A percentile compares a stretch with the other conserved stretches of the same genome.
phyloP scores from a whole-genome alignment of 2,113 vertebrate genomes.

The Saccopteryx leptura region DNA sequence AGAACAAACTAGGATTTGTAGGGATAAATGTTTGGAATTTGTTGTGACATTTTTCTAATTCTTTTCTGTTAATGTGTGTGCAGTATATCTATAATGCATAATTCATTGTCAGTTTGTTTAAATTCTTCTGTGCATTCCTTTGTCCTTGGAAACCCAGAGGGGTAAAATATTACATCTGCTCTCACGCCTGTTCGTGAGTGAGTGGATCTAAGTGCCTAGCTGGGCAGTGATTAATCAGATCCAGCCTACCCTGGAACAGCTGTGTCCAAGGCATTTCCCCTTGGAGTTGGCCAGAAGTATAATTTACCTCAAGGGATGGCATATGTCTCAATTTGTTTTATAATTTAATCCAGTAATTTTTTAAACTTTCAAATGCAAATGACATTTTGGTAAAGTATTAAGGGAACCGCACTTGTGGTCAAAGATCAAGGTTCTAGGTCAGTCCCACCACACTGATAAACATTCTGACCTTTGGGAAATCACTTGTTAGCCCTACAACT shows the following conservation, averaged over 20 bases:
- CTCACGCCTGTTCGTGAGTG: background rate
- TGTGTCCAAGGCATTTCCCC: slow-evolving; percentile 48
- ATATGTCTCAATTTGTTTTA: slow-evolving; percentile 75
- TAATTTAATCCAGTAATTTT: slow-evolving; percentile 46
- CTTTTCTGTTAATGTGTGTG: slow-evolving; percentile 38
- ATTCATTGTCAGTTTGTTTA: slow-evolving; percentile 56
- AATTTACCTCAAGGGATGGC: slow-evolving; percentile 64
- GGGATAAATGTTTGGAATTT: background rate
- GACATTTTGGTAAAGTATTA: slow-evolving; percentile 62
- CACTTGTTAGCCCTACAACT: background rate
- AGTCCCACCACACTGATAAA: slow-evolving; percentile 21
- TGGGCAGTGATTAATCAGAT: slow-evolving; percentile 70
- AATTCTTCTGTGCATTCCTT: slow-evolving; percentile 49
- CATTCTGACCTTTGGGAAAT: slow-evolving; percentile 23
- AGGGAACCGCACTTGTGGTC: slow-evolving; percentile 23
- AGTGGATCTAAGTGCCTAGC: slow-evolving; percentile 44
- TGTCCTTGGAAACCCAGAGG: slow-evolving; percentile 68
- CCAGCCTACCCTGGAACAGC: slow-evolving; percentile 27
- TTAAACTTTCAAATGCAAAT: slow-evolving; percentile 60
- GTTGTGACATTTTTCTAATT: slow-evolving; percentile 34
- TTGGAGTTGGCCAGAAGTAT: slow-evolving; percentile 48
- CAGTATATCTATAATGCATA: slow-evolving; percentile 25
- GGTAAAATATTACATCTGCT: slow-evolving; percentile 63
- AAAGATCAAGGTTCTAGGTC: slow-evolving; percentile 73
- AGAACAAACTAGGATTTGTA: background rate